Evolutionary conservation across 2,888 invertebrate genomes (phyloP), one percentile per base, ranked within the genome.

Genomic region (Apodemia hepburni): DNA sequence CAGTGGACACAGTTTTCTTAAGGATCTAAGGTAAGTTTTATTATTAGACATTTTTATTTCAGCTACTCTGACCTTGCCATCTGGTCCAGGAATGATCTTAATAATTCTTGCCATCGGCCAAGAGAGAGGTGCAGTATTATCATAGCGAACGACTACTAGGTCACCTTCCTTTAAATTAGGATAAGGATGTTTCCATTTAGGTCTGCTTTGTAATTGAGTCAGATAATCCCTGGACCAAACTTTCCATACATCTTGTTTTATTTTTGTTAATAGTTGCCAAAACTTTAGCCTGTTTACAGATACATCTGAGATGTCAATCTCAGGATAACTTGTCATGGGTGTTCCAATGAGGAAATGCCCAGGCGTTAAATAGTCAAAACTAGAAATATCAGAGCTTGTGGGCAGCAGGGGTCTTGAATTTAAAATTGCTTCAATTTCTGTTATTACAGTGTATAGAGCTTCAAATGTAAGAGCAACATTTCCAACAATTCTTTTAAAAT

Each of bases 201-300:
- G 64, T 9, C 67, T 38, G 35, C 33, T 70, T 49, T 70, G 66
- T 12, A 67, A 54, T 8, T 60, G 61, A 17, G 67, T 65, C 15
- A 67, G 58, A 62, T 69, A 69, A 17, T 65, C 62, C 11, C 17
- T 57, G 4, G 61, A 67, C 67, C 69, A 69, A 6, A 45, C 59
- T 27, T 68, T 68, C 68, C 69, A 69, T 15, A 68, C 66, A 57
- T 68, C 62, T 61, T 69, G 67, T 60, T 67, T 66, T 27, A 68
- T 58, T 62, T 65, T 64, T 38, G 62, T 60, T 18, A 65, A 38
- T 8, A 27, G 27, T 11, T 27, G 11, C 67, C 67, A 69, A 61
- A 65, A 69, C 54, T 64, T 67, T 35, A 69, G 59, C 45, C 65
- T 62, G 15, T 68, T 62, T 49, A 67, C 59, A 59, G 59, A 27